Evolutionary conservation across 2,113 vertebrate genomes (phyloP).

Genomic region (Cisticola juncidis): DNA sequence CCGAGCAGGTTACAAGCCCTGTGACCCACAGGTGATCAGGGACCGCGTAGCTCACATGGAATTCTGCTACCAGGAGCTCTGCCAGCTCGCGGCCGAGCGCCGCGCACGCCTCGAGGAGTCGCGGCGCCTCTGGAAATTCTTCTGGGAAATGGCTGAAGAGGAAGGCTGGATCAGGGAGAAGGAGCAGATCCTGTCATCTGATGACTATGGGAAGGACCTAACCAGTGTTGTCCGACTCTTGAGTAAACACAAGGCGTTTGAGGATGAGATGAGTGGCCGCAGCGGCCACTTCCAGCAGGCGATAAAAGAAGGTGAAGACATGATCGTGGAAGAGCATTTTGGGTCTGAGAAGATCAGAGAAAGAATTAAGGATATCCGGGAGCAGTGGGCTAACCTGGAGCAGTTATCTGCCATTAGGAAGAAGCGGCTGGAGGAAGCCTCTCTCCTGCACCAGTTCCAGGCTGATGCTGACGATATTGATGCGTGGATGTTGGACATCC

Average conservation of each 20-base stretch:
- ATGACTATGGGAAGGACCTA: slow-evolving; percentile 89
- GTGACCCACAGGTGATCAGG: slow-evolving; percentile 91
- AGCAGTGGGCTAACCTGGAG: slow-evolving; percentile 91
- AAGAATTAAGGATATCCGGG: slow-evolving; percentile 84
- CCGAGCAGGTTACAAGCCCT: slow-evolving; percentile 90
- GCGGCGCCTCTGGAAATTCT: slow-evolving; percentile 95
- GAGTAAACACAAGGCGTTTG: slow-evolving; percentile 90
- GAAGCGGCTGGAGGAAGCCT: slow-evolving; percentile 84
- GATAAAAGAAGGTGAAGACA: slow-evolving; percentile 88
- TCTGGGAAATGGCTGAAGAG: slow-evolving; percentile 98
- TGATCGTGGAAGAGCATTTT: slow-evolving; percentile 89
- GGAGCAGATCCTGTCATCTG: slow-evolving; percentile 91
- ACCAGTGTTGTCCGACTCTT: slow-evolving; percentile 90
- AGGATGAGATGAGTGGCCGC: slow-evolving; percentile 93
- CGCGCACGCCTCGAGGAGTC: slow-evolving; percentile 90
- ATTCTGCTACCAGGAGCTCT: slow-evolving; percentile 94
- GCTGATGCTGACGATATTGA: slow-evolving; percentile 90
- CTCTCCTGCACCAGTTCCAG: slow-evolving; percentile 91
- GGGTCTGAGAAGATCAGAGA: slow-evolving; percentile 88
- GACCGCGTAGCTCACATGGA: slow-evolving; percentile 94
- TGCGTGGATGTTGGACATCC: slow-evolving; percentile 91
- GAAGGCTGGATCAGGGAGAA: slow-evolving; percentile 97
- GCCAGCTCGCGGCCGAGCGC: slow-evolving; percentile 88
- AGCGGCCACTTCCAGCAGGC: slow-evolving; percentile 87
- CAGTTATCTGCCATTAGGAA: slow-evolving; percentile 85